Evolutionary conservation across 2,113 vertebrate species (phyloP).

Genomic region (Isichthys henryi): DNA sequence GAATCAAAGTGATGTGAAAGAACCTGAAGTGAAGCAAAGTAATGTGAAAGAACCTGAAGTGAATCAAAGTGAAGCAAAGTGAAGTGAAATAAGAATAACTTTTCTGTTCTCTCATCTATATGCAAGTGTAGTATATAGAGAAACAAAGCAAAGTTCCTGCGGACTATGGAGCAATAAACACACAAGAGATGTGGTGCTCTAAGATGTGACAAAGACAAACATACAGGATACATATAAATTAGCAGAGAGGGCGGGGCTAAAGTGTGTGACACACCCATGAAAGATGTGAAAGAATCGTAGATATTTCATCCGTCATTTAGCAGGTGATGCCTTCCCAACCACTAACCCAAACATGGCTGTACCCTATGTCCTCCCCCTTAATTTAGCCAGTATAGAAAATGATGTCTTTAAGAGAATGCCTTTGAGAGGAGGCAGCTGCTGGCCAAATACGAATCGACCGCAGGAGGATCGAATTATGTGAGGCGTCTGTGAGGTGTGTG

Average conservation of each 20-base stretch:
- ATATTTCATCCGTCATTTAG: not conserved
- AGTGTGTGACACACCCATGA: not conserved
- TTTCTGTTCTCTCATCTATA: not conserved
- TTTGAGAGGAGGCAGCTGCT: conserved; percentile 49
- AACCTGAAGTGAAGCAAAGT: too few relatives aligned
- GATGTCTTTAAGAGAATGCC: conserved; percentile 14
- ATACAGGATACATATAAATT: not conserved
- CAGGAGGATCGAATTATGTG: conserved; percentile 34
- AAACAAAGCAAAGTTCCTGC: not conserved
- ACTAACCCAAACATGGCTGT: not conserved
- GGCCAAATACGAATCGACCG: conserved; percentile 47
- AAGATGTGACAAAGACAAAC: not conserved
- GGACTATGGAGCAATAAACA: not conserved
- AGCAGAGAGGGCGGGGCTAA: not conserved
- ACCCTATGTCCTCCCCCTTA: not conserved
- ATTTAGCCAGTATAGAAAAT: not conserved
- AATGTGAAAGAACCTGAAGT: too few relatives aligned
- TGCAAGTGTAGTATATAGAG: not conserved
- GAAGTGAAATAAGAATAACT: not conserved
- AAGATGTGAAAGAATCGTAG: not conserved
- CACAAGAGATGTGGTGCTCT: not conserved
- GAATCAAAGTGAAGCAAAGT: too few relatives aligned
- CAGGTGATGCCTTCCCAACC: not conserved
- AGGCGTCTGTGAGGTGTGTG: conserved; percentile 34
- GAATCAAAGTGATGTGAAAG: too few relatives aligned